Base-by-base conservation (phyloP, 2,797 vertebrate genomes). In the Molossus molossus region DNA sequence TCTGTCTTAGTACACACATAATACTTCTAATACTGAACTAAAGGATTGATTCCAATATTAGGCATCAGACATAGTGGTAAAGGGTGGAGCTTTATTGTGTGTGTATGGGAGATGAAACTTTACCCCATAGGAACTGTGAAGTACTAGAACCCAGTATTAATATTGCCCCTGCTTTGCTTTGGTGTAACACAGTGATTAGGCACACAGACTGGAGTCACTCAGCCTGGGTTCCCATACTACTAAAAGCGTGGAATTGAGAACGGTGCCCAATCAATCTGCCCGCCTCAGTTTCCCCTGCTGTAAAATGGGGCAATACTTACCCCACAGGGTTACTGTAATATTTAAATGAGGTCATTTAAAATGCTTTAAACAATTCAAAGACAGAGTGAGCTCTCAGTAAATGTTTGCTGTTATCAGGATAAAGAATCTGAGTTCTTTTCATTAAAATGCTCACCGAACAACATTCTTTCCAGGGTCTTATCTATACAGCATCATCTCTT, bases 381-480 rank as follows among this genome's bases (percentile, higher is more conserved):
- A 76, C 15, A 83, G 17, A 92, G 40, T 48, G 57, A 92, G 53
- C 15, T 60, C 2, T 84, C 25, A 62, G 21, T 67, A 64, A 87
- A 69, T 23, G 4, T 86, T 87, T 13, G 37, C 21, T 67, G 1
- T 62, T 94, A 80, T 87, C 40, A 92, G 76, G 21, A 53, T 37
- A 18, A 93, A 76, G 14, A 93, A 77, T 94, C 73, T 76, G 40
- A 73, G 79, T 70, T 90, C 77, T 79, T 23, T 45, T 93, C 48
- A 87, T 65, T 72, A 58, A 94, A 72, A 37, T n/a, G n/a, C 23
- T 87, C 40, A 60, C 69, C 25, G 57, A 72, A 75, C 58, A 10
- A 84, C n/a, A 76, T 48, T 67, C 87, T 83, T 84, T 82, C 18
- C 33, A 91, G 95, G 91, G 64, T 58, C 57, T 94, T 87, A 45